Evolutionary conservation across 2,113 vertebrate species (phyloP).

Genomic region (Loxodonta africana): DNA sequence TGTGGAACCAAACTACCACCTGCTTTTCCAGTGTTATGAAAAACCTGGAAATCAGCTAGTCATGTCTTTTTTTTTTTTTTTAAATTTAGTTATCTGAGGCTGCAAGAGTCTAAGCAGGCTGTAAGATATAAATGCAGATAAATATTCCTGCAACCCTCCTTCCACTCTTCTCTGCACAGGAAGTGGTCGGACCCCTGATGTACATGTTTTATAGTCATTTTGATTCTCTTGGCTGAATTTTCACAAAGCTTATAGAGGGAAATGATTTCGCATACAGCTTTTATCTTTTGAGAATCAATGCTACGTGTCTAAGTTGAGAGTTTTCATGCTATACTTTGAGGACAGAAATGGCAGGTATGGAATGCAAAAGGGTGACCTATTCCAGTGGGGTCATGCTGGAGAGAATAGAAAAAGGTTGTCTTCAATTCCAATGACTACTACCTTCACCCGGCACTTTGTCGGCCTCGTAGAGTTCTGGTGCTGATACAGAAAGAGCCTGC

Average conservation of each 20-base stretch:
- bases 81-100: constrained; percentile 53
- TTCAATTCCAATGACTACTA: not conserved
- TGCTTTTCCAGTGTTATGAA: constrained; percentile 72
- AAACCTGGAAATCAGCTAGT: constrained; percentile 69
- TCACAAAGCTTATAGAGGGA: not conserved
- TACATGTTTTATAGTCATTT: not conserved
- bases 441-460: not conserved
- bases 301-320: not conserved
- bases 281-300: constrained; percentile 40
- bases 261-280: not conserved
- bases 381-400: not conserved
- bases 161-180: not conserved
- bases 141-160: not conserved
- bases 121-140: not conserved
- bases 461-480: not conserved
- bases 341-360: not conserved
- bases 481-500: not conserved
- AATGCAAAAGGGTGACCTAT: not conserved
- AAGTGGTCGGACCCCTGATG: not conserved
- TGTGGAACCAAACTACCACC: constrained; percentile 67
- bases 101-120: not conserved
- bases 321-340: not conserved
- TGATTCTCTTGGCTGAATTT: constrained; percentile 52
- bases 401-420: not conserved
- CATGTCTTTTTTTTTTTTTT: constrained; percentile 27